Base-by-base conservation (phyloP, 1,140 invertebrate genomes). In the Doryteuthis pealeii region DNA sequence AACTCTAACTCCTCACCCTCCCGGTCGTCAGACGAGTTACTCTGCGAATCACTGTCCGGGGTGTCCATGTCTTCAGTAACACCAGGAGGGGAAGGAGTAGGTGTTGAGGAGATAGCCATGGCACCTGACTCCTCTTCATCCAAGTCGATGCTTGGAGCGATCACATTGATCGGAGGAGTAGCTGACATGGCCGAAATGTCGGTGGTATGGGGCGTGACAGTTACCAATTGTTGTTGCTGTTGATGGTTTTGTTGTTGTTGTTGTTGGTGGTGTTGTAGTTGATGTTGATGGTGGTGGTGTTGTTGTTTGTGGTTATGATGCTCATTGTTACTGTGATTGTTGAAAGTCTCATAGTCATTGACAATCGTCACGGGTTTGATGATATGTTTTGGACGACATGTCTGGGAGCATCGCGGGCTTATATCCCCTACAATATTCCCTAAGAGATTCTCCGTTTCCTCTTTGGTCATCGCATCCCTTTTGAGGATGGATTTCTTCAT, bases 401-500 rank as follows among this genome's bases (percentile, higher is more conserved):
- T 73, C 32, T 74, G 54, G 70, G 58, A 43, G 70, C 74, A 31
- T 72, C 66, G n/a, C 73, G 72, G 1, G 69, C 70, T 40, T 69
- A 65, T 58, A 69, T 74, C 18, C 72, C 76, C 31, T 76, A 73
- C 54, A 73, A 72, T 40, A 80, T 32, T 69, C 45, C 74, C 43
- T 32, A 79, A 73, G 43, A 94, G 89, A 78, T 93, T 91, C 86
- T 94, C 93, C 73, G 92, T 93, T 86, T 94, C 93, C 32, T 93
- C 93, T 85, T 92, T 90, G 40, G 82, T 78, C 26, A 70, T 88
- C 78, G 87, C 90, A 80, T 93, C 92, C 85, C 92, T 92, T 89
- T 94, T 94, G 79, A 94, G 87, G 83, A 94, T 94, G 74, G 93
- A 94, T 87, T 93, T 94, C 68, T 87, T 86, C 76, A 84, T 85